phyloP scores from a whole-genome alignment of 1,140 invertebrate genomes.

The Xylocopa sonorina region DNA sequence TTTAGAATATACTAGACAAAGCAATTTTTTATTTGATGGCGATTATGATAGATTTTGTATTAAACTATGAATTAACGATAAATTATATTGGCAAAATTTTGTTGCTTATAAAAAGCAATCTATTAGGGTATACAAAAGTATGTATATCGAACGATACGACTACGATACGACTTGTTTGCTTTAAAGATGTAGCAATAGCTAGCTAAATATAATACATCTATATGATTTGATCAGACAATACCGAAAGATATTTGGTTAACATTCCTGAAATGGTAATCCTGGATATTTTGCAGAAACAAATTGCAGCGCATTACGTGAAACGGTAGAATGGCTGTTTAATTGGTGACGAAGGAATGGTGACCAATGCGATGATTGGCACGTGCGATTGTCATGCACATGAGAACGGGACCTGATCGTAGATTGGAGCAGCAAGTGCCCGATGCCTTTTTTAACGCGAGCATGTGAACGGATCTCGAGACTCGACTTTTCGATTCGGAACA shows the following conservation, averaged over 20 bases:
- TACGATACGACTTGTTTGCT: no score
- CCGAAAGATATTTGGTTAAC: not conserved
- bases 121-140: no score
- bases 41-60: no score
- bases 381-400: slow-evolving; percentile 9
- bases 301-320: not conserved
- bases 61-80: no score
- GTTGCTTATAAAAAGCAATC: no score
- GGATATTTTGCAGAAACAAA: no score
- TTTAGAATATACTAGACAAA: no score
- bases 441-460: slow-evolving; percentile 62
- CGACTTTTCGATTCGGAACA: slow-evolving; percentile 51
- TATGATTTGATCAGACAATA: not conserved
- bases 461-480: slow-evolving; percentile 63
- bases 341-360: not conserved
- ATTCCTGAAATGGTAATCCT: not conserved
- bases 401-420: slow-evolving; percentile 6
- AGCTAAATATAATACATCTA: not conserved
- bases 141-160: no score
- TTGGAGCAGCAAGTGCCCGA: slow-evolving; percentile 40
- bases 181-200: not conserved
- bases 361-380: slow-evolving; percentile 10
- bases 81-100: no score
- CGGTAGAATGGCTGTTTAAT: not conserved
- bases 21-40: no score